A percentile compares a stretch with the other conserved stretches of the same genome.
phyloP scores from a whole-genome alignment of 1,140 invertebrate genomes.

The Achroia grisella region DNA sequence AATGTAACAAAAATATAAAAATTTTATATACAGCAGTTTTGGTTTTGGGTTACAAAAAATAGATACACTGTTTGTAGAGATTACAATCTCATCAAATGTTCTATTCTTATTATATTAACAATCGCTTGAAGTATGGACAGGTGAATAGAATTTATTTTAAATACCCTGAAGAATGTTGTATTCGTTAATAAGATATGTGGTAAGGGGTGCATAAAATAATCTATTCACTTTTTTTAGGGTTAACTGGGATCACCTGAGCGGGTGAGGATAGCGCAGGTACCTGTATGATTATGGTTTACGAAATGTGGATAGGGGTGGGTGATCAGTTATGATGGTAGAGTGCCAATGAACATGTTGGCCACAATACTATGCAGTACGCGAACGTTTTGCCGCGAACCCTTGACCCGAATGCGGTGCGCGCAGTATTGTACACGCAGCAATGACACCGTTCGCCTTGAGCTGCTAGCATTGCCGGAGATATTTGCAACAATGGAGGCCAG shows the following conservation, averaged over 20 bases:
- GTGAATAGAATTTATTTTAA: slow-evolving; percentile 48
- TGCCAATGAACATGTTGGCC: slow-evolving; percentile 1
- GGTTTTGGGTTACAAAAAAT: slow-evolving; percentile 2
- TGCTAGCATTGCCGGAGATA: slow-evolving; percentile 70
- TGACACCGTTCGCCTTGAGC: slow-evolving; percentile 71
- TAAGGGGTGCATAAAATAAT: slow-evolving; percentile 49
- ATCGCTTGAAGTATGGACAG: slow-evolving; percentile 37
- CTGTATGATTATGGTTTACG: slow-evolving; percentile 17
- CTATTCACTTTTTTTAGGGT: slow-evolving; percentile 21
- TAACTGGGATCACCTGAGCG: slow-evolving; percentile 46
- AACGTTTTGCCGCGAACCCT: slow-evolving; percentile 48
- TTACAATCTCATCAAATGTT: slow-evolving; percentile 7
- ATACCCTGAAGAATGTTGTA: slow-evolving; percentile 30
- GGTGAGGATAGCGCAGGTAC: slow-evolving; percentile 49
- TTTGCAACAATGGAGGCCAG: slow-evolving; percentile 73
- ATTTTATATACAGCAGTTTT: slow-evolving; percentile 6
- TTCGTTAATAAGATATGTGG: slow-evolving; percentile 24
- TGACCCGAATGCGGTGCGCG: slow-evolving; percentile 59
- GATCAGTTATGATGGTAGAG: background rate
- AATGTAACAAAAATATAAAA: too few species aligned
- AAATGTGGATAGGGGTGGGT: slow-evolving; percentile 19
- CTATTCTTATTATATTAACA: slow-evolving; percentile 25
- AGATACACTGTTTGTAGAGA: slow-evolving; percentile 3
- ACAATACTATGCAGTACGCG: slow-evolving; percentile 23
- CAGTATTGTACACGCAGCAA: slow-evolving; percentile 63